Evolutionary conservation across 1,140 invertebrate species (phyloP).

Genomic region (Conus betulinus): DNA sequence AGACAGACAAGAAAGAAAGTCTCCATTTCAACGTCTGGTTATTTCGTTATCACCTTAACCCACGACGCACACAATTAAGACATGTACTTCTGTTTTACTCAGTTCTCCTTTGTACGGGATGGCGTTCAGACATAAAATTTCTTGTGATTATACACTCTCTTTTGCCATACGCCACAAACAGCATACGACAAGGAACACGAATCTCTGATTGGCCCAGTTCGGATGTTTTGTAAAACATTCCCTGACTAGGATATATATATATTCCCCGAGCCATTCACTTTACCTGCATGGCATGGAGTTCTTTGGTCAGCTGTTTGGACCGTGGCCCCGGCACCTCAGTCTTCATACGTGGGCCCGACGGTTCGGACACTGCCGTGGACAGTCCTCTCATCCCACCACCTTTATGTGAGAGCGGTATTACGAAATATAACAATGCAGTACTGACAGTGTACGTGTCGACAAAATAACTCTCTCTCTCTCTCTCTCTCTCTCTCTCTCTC

Average conservation of each 20-base stretch:
- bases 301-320: conserved; percentile 79
- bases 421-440: neutral
- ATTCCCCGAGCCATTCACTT: neutral
- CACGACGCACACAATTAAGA: too few species aligned
- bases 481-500: too few species aligned
- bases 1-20: too few species aligned
- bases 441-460: neutral
- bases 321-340: conserved; percentile 85
- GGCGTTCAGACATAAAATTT: too few species aligned
- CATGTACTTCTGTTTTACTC: too few species aligned
- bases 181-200: too few species aligned
- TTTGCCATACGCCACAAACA: too few species aligned
- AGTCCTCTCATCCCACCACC: neutral
- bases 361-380: conserved; percentile 76
- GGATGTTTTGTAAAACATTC: neutral
- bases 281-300: conserved; percentile 77
- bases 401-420: neutral
- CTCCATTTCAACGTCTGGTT: too few species aligned
- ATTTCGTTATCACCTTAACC: too few species aligned
- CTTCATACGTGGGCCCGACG: conserved; percentile 80
- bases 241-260: neutral
- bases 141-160: too few species aligned
- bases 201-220: neutral
- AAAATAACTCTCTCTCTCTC: too few species aligned
- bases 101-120: too few species aligned